A percentile compares a stretch with the other conserved stretches of the same genome.
These are phyloP conservation scores for Poecilus cupreus DNA, from an alignment of 2,888 invertebrate species.

Conservation along the genomic window DNA sequence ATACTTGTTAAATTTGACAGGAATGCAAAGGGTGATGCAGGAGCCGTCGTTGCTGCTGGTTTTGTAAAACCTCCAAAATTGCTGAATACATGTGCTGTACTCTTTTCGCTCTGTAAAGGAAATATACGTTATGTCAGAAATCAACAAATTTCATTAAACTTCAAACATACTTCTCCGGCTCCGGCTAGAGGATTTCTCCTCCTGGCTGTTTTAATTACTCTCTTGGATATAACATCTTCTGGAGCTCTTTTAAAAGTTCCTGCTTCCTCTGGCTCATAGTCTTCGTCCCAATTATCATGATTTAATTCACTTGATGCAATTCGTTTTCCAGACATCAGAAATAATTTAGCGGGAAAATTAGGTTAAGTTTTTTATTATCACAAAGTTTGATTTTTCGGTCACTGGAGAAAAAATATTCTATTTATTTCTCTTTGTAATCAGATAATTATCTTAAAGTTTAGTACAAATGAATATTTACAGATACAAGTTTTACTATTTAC, in stretches of 20 bases:
- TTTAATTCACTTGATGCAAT: conserved; percentile 84
- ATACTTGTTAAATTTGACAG: conserved; percentile 76
- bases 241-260: conserved; percentile 82
- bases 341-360: conserved; percentile 40
- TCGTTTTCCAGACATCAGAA: conserved; percentile 83
- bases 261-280: conserved; percentile 84
- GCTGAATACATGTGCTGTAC: conserved; percentile 80
- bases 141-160: neutral
- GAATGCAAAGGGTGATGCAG: conserved; percentile 77
- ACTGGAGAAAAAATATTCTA: neutral
- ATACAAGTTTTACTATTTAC: conserved; percentile 6
- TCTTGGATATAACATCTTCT: conserved; percentile 82
- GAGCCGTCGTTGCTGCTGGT: conserved; percentile 70
- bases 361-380: conserved; percentile 18
- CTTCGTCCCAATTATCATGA: conserved; percentile 90
- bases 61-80: conserved; percentile 81
- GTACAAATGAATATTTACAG: neutral
- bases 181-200: conserved; percentile 74
- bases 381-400: neutral
- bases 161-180: conserved; percentile 34
- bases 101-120: conserved; percentile 67
- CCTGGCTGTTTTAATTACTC: conserved; percentile 87
- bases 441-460: neutral
- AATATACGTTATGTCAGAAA: neutral
- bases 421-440: neutral